Base-by-base conservation (phyloP, 2,113 vertebrate species). In the Colaptes auratus region DNA sequence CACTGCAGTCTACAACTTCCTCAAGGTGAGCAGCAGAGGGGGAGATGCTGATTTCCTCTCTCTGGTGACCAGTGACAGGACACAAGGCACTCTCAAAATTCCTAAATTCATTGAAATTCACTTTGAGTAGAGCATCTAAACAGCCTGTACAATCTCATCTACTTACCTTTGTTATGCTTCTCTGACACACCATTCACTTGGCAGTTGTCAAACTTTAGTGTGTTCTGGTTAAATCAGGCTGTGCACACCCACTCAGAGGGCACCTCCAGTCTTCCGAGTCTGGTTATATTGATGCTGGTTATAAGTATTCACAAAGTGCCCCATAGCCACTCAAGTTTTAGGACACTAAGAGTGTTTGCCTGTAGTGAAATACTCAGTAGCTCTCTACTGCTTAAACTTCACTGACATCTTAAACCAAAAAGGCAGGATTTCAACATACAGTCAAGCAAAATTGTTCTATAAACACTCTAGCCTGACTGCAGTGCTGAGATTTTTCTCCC, bases 21-120 rank as follows among this genome's bases (percentile, higher is more conserved):
- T 42, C 20, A 52, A 2, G 33, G 0, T 1, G 4, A 6, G 27
- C 61, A 53, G 31, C 0, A 0, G 35, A 28, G 10, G 24, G 13
- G 59, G 2, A 70, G 50, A 31, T 50, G 36, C 18, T 71, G 39
- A 46, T 65, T n/a, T 81, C 20, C 67, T 53, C 60, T 66, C 12
- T 74, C 16, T 39, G 24, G 14, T 55, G 27, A 55, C 42, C 65
- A 77, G 60, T 1, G 4, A 48, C 1, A 77, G 60, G 30, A 55
- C n/a, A 56, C 1, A 1, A 44, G 50, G 21, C 59, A 76, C 17
- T 70, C 7, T 63, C 23, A 59, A 39, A 27, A 75, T 52, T 61
- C 31, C 35, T 42, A 63, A 63, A 67, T 19, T 63, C 4, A 39
- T 6, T 82, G 19, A 14, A 74, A 69, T 10, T 42, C 5, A 23